Base-by-base conservation (phyloP, 2,888 invertebrate genomes). In the Lithosia quadra region DNA sequence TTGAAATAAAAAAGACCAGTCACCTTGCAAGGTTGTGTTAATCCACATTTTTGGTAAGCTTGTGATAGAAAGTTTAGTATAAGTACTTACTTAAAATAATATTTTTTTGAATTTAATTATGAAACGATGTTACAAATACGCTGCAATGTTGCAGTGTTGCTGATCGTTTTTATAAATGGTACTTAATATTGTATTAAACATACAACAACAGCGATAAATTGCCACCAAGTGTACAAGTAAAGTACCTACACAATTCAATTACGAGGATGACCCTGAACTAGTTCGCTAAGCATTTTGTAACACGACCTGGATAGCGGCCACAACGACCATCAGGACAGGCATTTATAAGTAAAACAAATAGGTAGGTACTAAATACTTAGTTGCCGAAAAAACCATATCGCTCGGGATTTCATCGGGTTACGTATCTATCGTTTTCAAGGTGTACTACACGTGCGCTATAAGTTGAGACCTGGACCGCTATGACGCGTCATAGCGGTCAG, bases 221-320 rank as follows among this genome's bases (percentile, higher is more conserved):
- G 75, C 76, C 69, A 79, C 76, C 74, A 36, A 77, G 72, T 81
- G 78, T 33, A 33, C 24, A 36, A 64, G 64, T 53, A 49, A 82
- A 80, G 88, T 89, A 88, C 49, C 49, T 75, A 84, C 88, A 84
- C 89, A 91, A 92, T 88, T 86, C 82, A 90, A 91, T 92, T 91
- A 91, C 86, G 78, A 84, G 84, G 80, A 76, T 86, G 91, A 89
- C 93, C 92, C 88, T 94, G 93, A 93, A 92, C 93, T 89, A 92
- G 90, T 91, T 94, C 76, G 86, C 85, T 87, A 79, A 86, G 84
- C 80, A 87, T 92, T 92, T 92, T 89, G 92, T 89, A 93, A 92
- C 85, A 84, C 88, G 92, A 88, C 91, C 92, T 91, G 90, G 86
- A 89, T 90, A 89, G 81, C 78, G 84, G 88, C 85, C 84, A 85